phyloP scores from a whole-genome alignment of 2,797 vertebrate genomes.

The Tinamus major region DNA sequence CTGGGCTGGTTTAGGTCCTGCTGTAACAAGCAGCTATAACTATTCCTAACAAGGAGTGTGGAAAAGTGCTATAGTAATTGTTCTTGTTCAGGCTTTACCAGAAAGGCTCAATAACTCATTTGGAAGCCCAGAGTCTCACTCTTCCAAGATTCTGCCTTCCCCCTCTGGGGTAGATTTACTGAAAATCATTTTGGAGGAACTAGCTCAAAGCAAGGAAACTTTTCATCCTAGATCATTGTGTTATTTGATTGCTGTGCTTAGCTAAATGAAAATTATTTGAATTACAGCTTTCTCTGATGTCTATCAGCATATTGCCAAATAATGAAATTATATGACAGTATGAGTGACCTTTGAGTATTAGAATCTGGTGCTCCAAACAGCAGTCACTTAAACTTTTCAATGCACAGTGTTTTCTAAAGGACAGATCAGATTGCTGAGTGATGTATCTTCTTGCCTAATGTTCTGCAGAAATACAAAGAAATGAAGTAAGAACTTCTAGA shows the following conservation, averaged over 20 bases:
- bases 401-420: slow-evolving; percentile 79
- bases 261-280: not conserved
- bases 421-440: slow-evolving; percentile 58
- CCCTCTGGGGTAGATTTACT: slow-evolving; percentile 84
- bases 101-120: slow-evolving; percentile 82
- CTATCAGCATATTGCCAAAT: slow-evolving; percentile 79
- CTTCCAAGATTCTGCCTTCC: slow-evolving; percentile 84
- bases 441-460: not conserved
- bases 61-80: not conserved
- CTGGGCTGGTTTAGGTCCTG: not conserved
- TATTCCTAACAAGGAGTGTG: not conserved
- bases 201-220: slow-evolving; percentile 77
- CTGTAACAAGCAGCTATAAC: not conserved
- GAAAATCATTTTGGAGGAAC: slow-evolving; percentile 86
- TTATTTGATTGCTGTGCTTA: not conserved
- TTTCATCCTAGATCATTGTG: not conserved
- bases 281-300: not conserved
- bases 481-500: not conserved
- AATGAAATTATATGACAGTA: slow-evolving; percentile 84
- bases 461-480: not conserved
- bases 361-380: slow-evolving; percentile 49
- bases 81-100: slow-evolving; percentile 79
- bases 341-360: slow-evolving; percentile 82
- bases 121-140: slow-evolving; percentile 82
- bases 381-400: slow-evolving; percentile 80